Evolutionary conservation across 2,113 vertebrate genomes (phyloP).

Genomic region (Actenoides hombroni): DNA sequence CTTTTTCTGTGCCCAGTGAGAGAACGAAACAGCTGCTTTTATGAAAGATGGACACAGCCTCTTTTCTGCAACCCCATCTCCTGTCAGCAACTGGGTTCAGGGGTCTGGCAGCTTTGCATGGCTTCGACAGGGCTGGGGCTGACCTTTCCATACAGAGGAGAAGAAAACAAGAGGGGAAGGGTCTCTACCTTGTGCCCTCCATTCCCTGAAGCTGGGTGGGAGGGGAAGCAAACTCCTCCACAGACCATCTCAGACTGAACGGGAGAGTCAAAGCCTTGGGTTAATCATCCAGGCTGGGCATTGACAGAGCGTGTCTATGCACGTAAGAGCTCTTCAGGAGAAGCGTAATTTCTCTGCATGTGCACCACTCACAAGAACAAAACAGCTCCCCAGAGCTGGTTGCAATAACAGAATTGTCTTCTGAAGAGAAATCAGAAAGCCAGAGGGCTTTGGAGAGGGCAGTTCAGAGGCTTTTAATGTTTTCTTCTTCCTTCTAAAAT

Average conservation of each 20-base stretch:
- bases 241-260: not conserved
- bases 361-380: not conserved
- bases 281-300: conserved; percentile 6
- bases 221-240: not conserved
- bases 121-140: not conserved
- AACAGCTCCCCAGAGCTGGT: conserved; percentile 14
- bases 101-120: not conserved
- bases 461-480: not conserved
- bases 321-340: not conserved
- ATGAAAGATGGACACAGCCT: not conserved
- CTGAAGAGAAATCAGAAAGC: conserved; percentile 12
- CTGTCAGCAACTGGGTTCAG: not conserved
- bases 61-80: not conserved
- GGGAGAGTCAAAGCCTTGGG: not conserved
- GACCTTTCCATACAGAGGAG: not conserved
- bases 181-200: rapidly evolving
- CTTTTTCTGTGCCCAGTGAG: not conserved
- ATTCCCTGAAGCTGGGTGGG: not conserved
- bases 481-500: not conserved
- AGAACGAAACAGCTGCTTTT: not conserved
- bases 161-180: not conserved
- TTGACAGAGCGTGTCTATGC: not conserved
- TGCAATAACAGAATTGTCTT: conserved; percentile 17
- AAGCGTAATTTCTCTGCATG: not conserved
- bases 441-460: conserved; percentile 5